phyloP scores from a whole-genome alignment of 2,888 invertebrate species.

The Horisme vitalbata region DNA sequence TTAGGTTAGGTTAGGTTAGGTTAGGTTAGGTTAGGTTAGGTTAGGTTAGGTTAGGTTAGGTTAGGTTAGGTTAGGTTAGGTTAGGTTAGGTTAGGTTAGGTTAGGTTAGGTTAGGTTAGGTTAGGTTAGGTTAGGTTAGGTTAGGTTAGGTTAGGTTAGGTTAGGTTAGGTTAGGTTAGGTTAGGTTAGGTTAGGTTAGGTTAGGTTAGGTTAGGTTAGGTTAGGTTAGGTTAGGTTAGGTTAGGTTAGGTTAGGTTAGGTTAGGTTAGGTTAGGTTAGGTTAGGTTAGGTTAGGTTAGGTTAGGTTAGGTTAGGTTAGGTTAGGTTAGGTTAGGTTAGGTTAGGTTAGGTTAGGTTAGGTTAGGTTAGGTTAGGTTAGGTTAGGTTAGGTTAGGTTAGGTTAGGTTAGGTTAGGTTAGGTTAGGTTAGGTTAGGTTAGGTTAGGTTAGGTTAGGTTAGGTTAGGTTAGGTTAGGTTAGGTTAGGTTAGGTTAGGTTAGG shows the following conservation, averaged over 20 bases:
- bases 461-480: background rate
- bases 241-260: background rate
- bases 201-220: background rate
- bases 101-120: background rate
- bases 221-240: background rate
- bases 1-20: background rate
- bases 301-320: background rate
- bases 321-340: background rate
- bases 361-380: background rate
- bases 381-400: background rate
- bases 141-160: background rate
- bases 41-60: background rate
- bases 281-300: background rate
- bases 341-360: background rate
- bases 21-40: background rate
- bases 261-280: background rate
- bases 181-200: background rate
- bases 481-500: background rate
- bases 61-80: background rate
- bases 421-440: background rate
- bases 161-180: background rate
- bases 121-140: background rate
- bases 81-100: background rate
- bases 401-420: background rate
- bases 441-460: background rate